A percentile compares a stretch with the other conserved stretches of the same genome.
Conservation (phyloP, 2,888 invertebrate species). For the Mesopsocus fuscifrons region DNA sequence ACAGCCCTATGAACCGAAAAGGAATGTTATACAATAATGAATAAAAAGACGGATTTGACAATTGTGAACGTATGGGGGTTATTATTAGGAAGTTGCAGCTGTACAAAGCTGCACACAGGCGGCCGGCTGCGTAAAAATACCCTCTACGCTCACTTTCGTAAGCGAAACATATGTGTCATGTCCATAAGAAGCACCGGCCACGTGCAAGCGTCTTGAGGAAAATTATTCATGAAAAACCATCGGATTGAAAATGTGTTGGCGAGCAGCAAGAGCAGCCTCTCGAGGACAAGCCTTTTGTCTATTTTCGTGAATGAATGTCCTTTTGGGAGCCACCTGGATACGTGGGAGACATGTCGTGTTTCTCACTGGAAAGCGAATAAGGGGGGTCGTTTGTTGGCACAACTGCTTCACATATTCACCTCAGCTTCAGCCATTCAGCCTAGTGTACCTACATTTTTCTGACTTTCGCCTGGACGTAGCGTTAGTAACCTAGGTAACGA, state of each 20-base stretch:
- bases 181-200: background rate
- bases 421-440: no score
- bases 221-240: background rate
- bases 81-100: constrained; percentile 5
- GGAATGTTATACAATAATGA: background rate
- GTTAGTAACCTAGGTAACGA: no score
- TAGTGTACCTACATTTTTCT: no score
- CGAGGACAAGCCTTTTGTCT: background rate
- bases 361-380: no score
- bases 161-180: background rate
- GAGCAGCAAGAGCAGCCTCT: background rate
- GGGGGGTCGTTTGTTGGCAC: no score
- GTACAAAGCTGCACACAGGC: background rate
- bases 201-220: background rate
- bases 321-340: background rate
- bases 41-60: constrained; percentile 7
- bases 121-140: background rate
- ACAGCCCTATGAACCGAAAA: background rate
- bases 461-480: no score
- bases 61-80: constrained; percentile 8
- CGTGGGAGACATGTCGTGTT: no score
- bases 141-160: background rate
- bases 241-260: no score
- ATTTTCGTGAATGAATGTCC: background rate
- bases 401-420: no score